Base-by-base conservation (phyloP, 2,113 vertebrate genomes). In the Embiotoca jacksoni region DNA sequence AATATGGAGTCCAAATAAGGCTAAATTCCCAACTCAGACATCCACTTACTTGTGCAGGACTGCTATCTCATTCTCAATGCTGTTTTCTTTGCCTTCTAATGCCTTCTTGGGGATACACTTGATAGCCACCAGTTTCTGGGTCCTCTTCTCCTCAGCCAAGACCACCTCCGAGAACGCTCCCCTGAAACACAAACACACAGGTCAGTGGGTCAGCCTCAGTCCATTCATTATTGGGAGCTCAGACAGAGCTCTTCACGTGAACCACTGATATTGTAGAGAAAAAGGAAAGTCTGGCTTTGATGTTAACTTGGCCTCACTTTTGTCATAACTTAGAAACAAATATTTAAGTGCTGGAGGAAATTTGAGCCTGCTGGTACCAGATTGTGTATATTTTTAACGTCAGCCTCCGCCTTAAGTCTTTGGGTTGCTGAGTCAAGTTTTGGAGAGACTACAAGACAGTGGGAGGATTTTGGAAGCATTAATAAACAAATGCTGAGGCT, bases 71-170 rank as follows among this genome's bases (percentile, higher is more conserved):
- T 99, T 99, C 91, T 99, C 97, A n/a, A 99, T 97, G 95, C 96
- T 97, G 92, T 95, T 97, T 87, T 98, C 98, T 65, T 99, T 99
- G 72, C 97, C 98, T 82, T 98, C 96, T 80, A 99, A 89, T 0
- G 97, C 97, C 91, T 98, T 97, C 95, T 98, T 99, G 60, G 97
- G 93, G 7, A 99, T 99, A 80, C 98, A 99, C 87, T 99, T 99
- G 92, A 99, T 96, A 49, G 98, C 98, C 89, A 99, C 97, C 68
- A 99, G 86, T 90, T 95, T 98, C 91, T 88, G 95, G 0, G 96
- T 99, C 47, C 89, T 94, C 90, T 95, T 98, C 90, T 99, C 97
- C 86, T 99, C 98, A 0, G 97, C 98, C 88, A 99, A 95, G 87
- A 99, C 96, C 73, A 99, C 98, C 92, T 99, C 98, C 0, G 98